Evolutionary conservation across 1,140 invertebrate genomes (phyloP), one percentile per base, ranked within the genome.

Genomic region (Octopus bimaculoides): DNA sequence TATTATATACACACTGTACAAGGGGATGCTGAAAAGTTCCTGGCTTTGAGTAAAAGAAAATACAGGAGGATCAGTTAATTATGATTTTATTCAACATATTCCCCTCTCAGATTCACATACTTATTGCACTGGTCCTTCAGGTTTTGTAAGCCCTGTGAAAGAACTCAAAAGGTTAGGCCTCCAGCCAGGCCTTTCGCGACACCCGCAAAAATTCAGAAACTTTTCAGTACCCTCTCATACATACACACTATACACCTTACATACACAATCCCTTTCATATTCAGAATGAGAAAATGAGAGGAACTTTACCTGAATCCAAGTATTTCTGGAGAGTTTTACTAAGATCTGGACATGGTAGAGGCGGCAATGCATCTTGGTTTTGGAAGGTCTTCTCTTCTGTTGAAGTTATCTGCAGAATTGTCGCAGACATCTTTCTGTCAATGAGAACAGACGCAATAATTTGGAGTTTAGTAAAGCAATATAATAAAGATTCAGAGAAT

Each of bases 301-400:
- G 52, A 17, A 7, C 14, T 77, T 83, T 52, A 90, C 89, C 88
- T 74, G 90, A 90, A 71, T 91, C 88, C 12, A 91, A 80, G 80
- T 91, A 91, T 84, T 86, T 89, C 8, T 86, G 79, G 5, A 91
- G 77, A 17, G 89, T 91, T 20, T 89, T 82, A n/a, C 87, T 77
- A 17, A 91, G 80, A 52, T 83, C 55, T 41, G 88, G 88, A 1
- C 89, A 81, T 26, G 88, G 88, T 9, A 89, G 80, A 54, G 84
- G 84, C 54, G 88, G 87, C 10, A 89, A 80, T 9, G 78, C 71
- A 56, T 87, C 77, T 55, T 89, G 83, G 81, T 84, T 85, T 53
- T 84, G 78, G 79, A 89, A 89, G 56, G 88, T 89, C 81, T 82
- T 88, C 78, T 88, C 87, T 7, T 52, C 74, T 41, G 66, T 6